Percentiles rank a stretch among this genome's conserved stretches.
These are phyloP conservation scores for Thunnus albacares DNA, from an alignment of 2,797 vertebrate species.

Conservation along the genomic window DNA sequence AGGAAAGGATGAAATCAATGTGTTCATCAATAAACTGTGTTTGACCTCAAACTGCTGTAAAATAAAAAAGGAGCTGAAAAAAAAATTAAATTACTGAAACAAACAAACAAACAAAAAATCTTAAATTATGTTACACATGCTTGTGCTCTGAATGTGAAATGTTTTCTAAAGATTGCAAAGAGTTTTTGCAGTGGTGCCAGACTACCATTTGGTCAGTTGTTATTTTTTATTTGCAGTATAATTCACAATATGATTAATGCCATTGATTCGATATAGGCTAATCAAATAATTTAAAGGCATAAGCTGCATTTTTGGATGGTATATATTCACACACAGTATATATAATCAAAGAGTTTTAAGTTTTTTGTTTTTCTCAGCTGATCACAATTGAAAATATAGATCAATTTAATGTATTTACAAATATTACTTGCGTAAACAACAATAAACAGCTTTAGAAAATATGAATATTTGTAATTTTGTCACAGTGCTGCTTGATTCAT, in stretches of 20 bases:
- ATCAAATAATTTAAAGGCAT: not conserved
- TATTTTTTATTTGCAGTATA: not conserved
- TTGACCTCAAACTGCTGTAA: conserved; percentile 30
- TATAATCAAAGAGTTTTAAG: not conserved
- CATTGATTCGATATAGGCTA: not conserved
- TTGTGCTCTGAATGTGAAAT: not conserved
- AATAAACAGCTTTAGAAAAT: not conserved
- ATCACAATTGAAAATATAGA: not conserved
- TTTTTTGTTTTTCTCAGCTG: not conserved
- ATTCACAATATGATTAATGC: not conserved
- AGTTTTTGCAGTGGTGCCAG: not conserved
- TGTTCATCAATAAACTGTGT: conserved; percentile 55
- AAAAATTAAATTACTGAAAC: not conserved
- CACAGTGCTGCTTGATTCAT: not conserved
- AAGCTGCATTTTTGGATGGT: not conserved
- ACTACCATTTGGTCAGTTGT: not conserved
- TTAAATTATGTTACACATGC: not conserved
- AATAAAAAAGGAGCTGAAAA: conserved; percentile 17
- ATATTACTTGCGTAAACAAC: not conserved
- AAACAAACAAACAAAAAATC: not conserved
- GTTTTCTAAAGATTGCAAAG: not conserved
- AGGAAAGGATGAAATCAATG: conserved; percentile 54
- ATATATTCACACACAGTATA: not conserved
- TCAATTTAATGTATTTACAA: not conserved
- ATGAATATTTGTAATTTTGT: not conserved